A percentile compares a stretch with the other conserved stretches of the same genome.
phyloP scores from a whole-genome alignment of 2,888 invertebrate species.

The Hyles lineata region DNA sequence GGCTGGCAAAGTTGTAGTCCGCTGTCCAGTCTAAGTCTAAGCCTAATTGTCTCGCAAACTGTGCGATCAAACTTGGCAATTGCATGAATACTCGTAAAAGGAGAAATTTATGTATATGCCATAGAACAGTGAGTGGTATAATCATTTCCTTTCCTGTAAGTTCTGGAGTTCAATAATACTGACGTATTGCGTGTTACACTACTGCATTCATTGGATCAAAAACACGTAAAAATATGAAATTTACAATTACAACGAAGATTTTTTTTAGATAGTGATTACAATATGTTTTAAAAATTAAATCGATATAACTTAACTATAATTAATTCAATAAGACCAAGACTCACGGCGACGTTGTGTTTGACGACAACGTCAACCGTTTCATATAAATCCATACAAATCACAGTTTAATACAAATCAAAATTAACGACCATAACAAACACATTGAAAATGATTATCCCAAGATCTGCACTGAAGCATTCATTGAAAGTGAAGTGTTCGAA shows the following conservation, averaged over 20 bases:
- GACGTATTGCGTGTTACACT: neutral
- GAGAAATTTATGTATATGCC: conserved; percentile 11
- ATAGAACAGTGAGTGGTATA: neutral
- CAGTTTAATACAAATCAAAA: no score
- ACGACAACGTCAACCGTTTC: no score
- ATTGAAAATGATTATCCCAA: neutral
- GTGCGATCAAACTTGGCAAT: neutral
- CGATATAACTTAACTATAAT: no score
- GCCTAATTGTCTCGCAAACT: neutral
- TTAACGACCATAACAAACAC: no score
- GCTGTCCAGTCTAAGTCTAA: neutral
- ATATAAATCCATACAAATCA: no score
- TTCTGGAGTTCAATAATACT: conserved; percentile 4
- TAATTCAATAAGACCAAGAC: no score
- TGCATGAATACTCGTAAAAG: neutral
- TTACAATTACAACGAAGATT: neutral
- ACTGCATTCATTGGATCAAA: neutral
- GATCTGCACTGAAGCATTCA: neutral
- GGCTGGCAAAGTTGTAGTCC: neutral
- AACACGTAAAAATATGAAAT: neutral
- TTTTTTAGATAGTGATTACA: neutral
- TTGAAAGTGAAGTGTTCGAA: neutral
- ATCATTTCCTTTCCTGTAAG: conserved; percentile 7
- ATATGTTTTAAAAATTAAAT: no score
- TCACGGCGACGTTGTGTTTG: no score